Conservation (phyloP, 2,888 invertebrate genomes). For the Polymixis flavicincta region DNA sequence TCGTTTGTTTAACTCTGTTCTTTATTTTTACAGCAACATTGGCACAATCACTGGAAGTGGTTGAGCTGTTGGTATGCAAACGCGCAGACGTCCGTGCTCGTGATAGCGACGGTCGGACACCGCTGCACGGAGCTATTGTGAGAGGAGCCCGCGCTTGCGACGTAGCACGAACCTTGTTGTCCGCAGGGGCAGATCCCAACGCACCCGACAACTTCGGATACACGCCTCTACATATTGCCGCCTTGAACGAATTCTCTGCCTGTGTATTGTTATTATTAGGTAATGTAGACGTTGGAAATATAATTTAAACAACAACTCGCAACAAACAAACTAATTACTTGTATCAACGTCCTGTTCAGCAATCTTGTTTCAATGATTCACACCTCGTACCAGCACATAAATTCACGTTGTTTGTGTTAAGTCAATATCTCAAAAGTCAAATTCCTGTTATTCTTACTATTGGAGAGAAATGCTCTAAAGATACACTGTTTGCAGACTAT, state of each 20-base stretch:
- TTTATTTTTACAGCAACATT: slow-evolving; percentile 91
- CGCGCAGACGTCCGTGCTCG: slow-evolving; percentile 92
- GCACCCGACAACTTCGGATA: slow-evolving; percentile 95
- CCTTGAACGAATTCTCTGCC: slow-evolving; percentile 95
- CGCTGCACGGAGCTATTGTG: slow-evolving; percentile 95
- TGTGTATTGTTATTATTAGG: slow-evolving; percentile 93
- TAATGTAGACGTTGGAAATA: slow-evolving; percentile 58
- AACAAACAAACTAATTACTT: slow-evolving; percentile 45
- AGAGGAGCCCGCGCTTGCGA: slow-evolving; percentile 94
- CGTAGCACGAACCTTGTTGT: slow-evolving; percentile 92
- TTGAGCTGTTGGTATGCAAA: slow-evolving; percentile 92
- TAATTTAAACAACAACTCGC: slow-evolving; percentile 20
- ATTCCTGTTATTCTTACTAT: slow-evolving; percentile 35
- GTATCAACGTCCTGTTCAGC: slow-evolving; percentile 22
- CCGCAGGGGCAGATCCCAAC: slow-evolving; percentile 93
- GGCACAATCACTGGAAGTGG: slow-evolving; percentile 94
- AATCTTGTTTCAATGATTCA: slow-evolving; percentile 50
- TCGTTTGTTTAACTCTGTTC: neutral
- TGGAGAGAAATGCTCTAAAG: slow-evolving; percentile 27
- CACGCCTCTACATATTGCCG: slow-evolving; percentile 95
- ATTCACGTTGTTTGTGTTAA: slow-evolving; percentile 48
- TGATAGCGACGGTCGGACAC: slow-evolving; percentile 94
- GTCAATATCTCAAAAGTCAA: slow-evolving; percentile 38
- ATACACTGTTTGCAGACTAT: slow-evolving; percentile 87
- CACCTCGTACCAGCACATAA: slow-evolving; percentile 30